Percentiles rank a stretch among this genome's conserved stretches.
Evolutionary conservation across 1,140 invertebrate genomes (phyloP).

Genomic region (Scylla paramamosain): DNA sequence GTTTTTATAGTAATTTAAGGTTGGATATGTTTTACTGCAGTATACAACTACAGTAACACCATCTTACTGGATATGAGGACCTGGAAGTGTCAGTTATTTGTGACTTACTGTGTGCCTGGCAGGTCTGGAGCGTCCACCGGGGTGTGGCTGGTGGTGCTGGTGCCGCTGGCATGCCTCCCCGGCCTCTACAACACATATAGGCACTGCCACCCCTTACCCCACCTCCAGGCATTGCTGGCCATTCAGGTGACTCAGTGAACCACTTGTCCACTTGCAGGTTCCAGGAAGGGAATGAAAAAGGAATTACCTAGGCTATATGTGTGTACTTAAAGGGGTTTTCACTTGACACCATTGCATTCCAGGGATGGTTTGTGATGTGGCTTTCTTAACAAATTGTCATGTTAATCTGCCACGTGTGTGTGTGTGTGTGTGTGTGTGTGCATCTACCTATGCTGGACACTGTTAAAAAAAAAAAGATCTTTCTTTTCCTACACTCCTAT

Average conservation of each 20-base stretch:
- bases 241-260: conserved; percentile 35
- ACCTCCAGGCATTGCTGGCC: conserved; percentile 55
- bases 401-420: too few relatives aligned
- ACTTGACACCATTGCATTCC: too few relatives aligned
- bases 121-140: conserved; percentile 57
- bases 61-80: background rate
- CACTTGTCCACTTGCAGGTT: background rate
- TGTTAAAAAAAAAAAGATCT: too few relatives aligned
- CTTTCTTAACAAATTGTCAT: too few relatives aligned
- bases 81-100: background rate
- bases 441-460: too few relatives aligned
- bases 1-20: too few relatives aligned
- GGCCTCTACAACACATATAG: conserved; percentile 47
- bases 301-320: too few relatives aligned
- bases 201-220: conserved; percentile 42
- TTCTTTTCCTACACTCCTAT: too few relatives aligned
- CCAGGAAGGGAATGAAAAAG: background rate
- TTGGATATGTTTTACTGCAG: too few relatives aligned
- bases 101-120: background rate
- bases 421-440: too few relatives aligned
- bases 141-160: conserved; percentile 62
- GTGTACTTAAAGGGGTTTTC: too few relatives aligned
- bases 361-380: too few relatives aligned
- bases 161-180: conserved; percentile 61
- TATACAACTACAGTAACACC: background rate